phyloP scores from a whole-genome alignment of 2,797 vertebrate genomes.

The Vespertilio murinus region DNA sequence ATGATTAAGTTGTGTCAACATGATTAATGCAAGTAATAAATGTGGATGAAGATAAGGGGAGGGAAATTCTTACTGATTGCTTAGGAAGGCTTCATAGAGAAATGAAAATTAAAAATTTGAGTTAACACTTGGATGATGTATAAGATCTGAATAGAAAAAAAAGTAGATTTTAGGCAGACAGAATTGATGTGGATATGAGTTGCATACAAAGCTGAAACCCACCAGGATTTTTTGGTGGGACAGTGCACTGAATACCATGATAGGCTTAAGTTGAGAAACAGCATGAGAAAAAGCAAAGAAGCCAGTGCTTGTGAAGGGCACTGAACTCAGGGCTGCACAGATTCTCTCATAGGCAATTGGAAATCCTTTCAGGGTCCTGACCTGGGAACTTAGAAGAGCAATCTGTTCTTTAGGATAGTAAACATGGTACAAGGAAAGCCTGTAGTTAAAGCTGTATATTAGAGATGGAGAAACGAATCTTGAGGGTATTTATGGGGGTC shows the following conservation, averaged over 20 bases:
- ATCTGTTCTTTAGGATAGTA: not conserved
- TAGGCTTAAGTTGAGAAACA: not conserved
- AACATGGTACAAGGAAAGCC: not conserved
- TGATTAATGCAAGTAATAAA: slow-evolving; percentile 76
- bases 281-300: not conserved
- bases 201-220: not conserved
- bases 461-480: not conserved
- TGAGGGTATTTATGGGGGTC: not conserved
- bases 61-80: slow-evolving; percentile 49
- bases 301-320: not conserved
- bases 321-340: not conserved
- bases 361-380: not conserved
- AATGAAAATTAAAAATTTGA: slow-evolving; percentile 58
- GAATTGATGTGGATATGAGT: not conserved
- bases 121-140: slow-evolving; percentile 62
- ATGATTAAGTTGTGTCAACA: slow-evolving; percentile 70
- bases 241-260: not conserved
- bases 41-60: slow-evolving; percentile 66
- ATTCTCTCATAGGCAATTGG: not conserved
- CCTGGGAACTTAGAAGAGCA: not conserved
- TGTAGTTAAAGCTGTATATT: not conserved
- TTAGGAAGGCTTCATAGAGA: slow-evolving; percentile 30
- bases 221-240: not conserved
- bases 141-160: not conserved
- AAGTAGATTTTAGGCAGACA: not conserved